Conservation (phyloP, 2,113 vertebrate species). For the Suricata suricatta region DNA sequence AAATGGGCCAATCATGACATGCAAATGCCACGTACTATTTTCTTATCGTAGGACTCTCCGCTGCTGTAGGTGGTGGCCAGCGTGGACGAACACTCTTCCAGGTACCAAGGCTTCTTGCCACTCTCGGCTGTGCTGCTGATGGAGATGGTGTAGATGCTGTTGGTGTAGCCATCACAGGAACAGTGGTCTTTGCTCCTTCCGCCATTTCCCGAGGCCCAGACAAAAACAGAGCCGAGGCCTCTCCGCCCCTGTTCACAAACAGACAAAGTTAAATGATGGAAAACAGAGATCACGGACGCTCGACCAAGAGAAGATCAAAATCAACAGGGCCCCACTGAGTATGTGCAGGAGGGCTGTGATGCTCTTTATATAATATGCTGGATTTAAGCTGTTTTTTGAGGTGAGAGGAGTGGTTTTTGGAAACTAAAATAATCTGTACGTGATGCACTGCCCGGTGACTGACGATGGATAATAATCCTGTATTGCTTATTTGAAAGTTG, state of each 20-base stretch:
- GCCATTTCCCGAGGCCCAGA: slow-evolving; percentile 99
- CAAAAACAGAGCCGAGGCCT: slow-evolving; percentile 96
- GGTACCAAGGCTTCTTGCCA: slow-evolving; percentile 98
- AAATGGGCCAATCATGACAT: not conserved
- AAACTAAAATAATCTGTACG: not conserved
- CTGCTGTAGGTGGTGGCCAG: slow-evolving; percentile 99
- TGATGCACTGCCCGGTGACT: not conserved
- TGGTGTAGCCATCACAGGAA: slow-evolving; percentile 98
- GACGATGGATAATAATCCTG: not conserved
- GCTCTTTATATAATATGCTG: not conserved
- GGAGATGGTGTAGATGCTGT: slow-evolving; percentile 99
- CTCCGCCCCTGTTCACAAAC: slow-evolving; percentile 92
- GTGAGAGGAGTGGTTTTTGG: not conserved
- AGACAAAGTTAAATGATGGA: slow-evolving; percentile 62
- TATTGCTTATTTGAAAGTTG: not conserved
- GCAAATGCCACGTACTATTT: slow-evolving; percentile 90
- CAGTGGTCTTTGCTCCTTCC: slow-evolving; percentile 98
- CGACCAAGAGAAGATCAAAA: not conserved
- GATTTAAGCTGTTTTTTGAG: not conserved
- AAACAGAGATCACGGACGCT: not conserved
- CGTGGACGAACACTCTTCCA: slow-evolving; percentile 97
- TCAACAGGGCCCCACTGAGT: not conserved
- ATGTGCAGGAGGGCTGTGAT: not conserved
- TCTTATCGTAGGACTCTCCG: slow-evolving; percentile 97
- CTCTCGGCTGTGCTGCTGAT: slow-evolving; percentile 99